Percentiles rank a stretch among this genome's conserved stretches.
Conservation (phyloP, 1,140 invertebrate species). For the Heliconius hermathena region DNA sequence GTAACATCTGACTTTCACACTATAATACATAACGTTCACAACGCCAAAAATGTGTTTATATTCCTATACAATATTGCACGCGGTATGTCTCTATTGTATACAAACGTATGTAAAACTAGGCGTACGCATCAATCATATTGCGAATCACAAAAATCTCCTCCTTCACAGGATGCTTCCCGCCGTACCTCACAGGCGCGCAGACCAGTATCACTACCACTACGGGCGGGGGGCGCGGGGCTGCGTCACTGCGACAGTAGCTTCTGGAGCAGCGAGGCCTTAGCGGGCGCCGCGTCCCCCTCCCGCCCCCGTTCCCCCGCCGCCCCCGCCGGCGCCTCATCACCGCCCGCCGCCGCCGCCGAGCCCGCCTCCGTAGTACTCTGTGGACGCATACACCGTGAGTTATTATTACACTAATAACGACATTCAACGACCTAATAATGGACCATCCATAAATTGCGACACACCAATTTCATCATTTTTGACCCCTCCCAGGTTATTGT, state of each 20-base stretch:
- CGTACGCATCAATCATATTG: conserved; percentile 59
- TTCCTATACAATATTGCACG: conserved; percentile 78
- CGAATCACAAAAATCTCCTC: conserved; percentile 61
- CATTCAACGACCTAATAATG: background rate
- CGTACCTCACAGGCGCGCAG: conserved; percentile 57
- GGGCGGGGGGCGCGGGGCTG: conserved; percentile 35
- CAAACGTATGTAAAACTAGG: conserved; percentile 58
- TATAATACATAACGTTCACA: conserved; percentile 81
- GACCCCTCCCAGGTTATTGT: too few relatives aligned
- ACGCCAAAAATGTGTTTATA: conserved; percentile 75
- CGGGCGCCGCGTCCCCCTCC: conserved; percentile 77
- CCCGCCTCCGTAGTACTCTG: conserved; percentile 90
- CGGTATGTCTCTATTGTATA: conserved; percentile 70
- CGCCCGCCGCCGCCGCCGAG: conserved; percentile 58
- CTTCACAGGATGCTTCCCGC: conserved; percentile 61
- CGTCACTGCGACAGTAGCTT: conserved; percentile 89
- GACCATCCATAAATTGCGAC: too few relatives aligned
- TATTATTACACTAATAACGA: background rate
- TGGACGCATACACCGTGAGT: conserved; percentile 46
- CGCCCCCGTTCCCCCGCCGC: conserved; percentile 33
- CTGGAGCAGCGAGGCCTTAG: conserved; percentile 88
- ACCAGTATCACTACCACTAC: conserved; percentile 75
- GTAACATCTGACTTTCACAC: conserved; percentile 81
- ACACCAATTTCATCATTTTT: too few relatives aligned
- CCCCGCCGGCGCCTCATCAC: conserved; percentile 50